Evolutionary conservation across 2,797 vertebrate genomes (phyloP), one percentile per base, ranked within the genome.

Genomic region (Sebastes diaconus): DNA sequence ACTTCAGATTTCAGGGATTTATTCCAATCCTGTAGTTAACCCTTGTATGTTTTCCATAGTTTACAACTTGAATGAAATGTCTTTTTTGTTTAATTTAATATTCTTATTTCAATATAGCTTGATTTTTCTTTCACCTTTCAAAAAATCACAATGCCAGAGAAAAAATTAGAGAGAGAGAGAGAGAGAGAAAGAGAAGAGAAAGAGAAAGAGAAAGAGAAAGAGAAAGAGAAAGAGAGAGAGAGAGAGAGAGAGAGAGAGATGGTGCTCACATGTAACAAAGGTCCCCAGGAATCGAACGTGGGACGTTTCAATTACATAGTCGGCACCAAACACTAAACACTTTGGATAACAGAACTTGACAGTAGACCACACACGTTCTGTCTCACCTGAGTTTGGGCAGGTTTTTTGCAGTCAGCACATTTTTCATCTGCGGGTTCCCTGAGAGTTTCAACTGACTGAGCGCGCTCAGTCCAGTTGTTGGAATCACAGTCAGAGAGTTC

Each of bases 391-490:
- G 97, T 90, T 98, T 99, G 68, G 96, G 95, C 1, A 99, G 96
- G 85, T 96, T 97, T 89, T 97, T 97, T 1, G 97, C 96, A 77
- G 94, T 88, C 82, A 99, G 93, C 57, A 96, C 94, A 78, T 95
- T 97, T 86, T 97, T 98, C 94, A 99, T 84, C 61, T 97, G 94
- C 6, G 95, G 92, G 90, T 99, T 99, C 73, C 98, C 98, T 18
- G 96, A 95, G 72, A 99, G 96, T 87, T 99, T 99, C 70, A 99
- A 95, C 55, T 99, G 98, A 91, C 96, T 98, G 81, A 99, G 93
- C 6, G 95, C 85, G 59, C 85, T 95, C 81, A 99, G 90, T 85
- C 98, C 98, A 87, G 94, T 93, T 1, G 95, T 95, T 66, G 98
- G 97, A 88, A 99, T 86, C 57, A 94, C 94, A 86, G 92, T 93